A percentile compares a stretch with the other conserved stretches of the same genome.
Conservation (phyloP, 2,888 invertebrate genomes). For the Agrenia bidenticulata region DNA sequence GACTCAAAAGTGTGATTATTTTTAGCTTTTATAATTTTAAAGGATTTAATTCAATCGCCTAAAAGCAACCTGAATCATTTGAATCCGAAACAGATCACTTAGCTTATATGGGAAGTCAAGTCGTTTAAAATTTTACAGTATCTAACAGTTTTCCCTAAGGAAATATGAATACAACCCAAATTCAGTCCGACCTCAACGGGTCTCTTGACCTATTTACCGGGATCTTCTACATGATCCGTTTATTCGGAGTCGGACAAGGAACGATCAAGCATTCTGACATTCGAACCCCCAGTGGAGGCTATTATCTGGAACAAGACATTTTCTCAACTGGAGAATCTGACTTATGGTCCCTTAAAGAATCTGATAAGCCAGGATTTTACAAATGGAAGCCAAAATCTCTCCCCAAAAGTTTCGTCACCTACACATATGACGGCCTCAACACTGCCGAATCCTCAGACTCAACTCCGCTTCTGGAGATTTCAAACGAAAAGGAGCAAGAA, state of each 20-base stretch:
- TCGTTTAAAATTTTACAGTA: background rate
- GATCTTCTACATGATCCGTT: background rate
- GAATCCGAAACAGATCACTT: too few species aligned
- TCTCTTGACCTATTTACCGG: slow-evolving; percentile 8
- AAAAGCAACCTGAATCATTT: too few species aligned
- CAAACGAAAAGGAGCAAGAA: background rate
- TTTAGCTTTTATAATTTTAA: too few species aligned
- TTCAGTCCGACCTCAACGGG: background rate
- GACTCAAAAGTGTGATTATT: too few species aligned
- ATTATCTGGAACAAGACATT: slow-evolving; percentile 1
- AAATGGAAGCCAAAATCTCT: background rate
- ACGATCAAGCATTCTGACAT: background rate
- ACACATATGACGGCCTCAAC: background rate
- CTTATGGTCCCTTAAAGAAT: background rate
- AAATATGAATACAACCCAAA: background rate
- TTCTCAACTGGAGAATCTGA: background rate
- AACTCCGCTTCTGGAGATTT: background rate
- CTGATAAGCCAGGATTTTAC: background rate
- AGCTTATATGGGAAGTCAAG: too few species aligned
- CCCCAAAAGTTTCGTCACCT: background rate
- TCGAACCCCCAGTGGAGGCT: background rate
- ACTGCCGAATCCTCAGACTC: background rate
- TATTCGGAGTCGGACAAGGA: background rate
- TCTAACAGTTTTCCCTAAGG: background rate
- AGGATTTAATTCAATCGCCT: too few species aligned